These are phyloP conservation scores for Cololabis saira DNA, from an alignment of 2,113 vertebrate species.

Conservation along the genomic window DNA sequence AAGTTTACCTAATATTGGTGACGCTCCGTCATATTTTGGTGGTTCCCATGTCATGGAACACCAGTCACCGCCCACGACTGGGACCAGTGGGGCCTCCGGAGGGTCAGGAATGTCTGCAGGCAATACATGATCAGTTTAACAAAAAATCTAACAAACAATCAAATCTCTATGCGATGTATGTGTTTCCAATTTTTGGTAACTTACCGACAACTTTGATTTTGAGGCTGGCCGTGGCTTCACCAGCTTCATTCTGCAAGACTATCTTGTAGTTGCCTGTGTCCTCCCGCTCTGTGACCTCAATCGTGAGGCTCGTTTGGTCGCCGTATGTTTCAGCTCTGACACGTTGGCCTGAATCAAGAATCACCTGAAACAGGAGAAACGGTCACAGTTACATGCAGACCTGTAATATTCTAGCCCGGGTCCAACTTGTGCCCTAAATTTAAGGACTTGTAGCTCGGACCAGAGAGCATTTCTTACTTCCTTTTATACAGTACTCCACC, in stretches of 20 bases:
- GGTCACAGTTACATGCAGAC: not conserved
- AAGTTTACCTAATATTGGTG: slow-evolving; percentile 89
- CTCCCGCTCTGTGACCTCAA: slow-evolving; percentile 92
- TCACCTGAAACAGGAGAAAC: slow-evolving; percentile 78
- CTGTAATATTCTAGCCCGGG: too few species aligned
- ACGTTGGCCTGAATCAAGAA: slow-evolving; percentile 88
- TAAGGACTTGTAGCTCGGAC: too few species aligned
- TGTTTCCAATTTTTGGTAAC: slow-evolving; percentile 36
- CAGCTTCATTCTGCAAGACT: slow-evolving; percentile 95
- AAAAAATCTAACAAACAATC: not conserved
- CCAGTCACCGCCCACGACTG: slow-evolving; percentile 95
- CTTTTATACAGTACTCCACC: too few species aligned
- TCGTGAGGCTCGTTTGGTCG: slow-evolving; percentile 93
- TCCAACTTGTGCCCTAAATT: too few species aligned
- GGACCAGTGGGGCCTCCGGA: slow-evolving; percentile 89
- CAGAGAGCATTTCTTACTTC: too few species aligned
- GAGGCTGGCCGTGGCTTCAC: slow-evolving; percentile 90
- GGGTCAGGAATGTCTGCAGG: slow-evolving; percentile 92
- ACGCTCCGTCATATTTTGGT: slow-evolving; percentile 91
- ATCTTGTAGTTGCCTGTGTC: slow-evolving; percentile 93
- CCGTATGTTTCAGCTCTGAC: slow-evolving; percentile 89
- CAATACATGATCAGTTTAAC: not conserved
- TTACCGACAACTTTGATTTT: slow-evolving; percentile 98
- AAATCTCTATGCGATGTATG: not conserved
- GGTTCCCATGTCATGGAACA: slow-evolving; percentile 95